Evolutionary conservation across 2,797 vertebrate species (phyloP).

Genomic region (Odontamblyopus lacepedii): DNA sequence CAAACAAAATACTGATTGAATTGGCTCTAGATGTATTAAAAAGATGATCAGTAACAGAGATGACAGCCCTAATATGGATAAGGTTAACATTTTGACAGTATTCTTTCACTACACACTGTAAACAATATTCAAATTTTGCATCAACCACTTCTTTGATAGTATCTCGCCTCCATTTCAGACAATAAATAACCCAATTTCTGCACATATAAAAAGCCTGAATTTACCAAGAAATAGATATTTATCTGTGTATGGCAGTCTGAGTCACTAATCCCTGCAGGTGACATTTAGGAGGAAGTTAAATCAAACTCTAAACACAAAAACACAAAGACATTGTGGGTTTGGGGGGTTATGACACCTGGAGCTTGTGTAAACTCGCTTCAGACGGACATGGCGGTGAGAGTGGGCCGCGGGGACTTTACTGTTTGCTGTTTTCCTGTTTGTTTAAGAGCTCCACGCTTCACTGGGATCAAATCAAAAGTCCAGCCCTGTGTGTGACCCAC

Average conservation of each 20-base stretch:
- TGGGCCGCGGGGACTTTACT: conserved; percentile 22
- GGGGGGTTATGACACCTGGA: background rate
- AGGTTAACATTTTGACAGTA: no score
- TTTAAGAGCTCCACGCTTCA: conserved; percentile 42
- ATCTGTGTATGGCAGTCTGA: background rate
- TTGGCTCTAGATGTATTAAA: no score
- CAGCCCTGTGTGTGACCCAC: conserved; percentile 13
- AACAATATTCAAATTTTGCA: no score
- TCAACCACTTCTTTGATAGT: no score
- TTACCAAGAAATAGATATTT: background rate
- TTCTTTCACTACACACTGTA: no score
- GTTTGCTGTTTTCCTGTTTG: conserved; percentile 6
- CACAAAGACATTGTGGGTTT: background rate
- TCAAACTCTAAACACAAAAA: conserved; percentile 1
- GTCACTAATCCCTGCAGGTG: conserved; percentile 6
- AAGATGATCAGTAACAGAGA: no score
- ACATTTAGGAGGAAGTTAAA: conserved; percentile 10
- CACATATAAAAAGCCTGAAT: background rate
- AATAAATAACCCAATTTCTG: no score
- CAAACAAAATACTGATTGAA: no score
- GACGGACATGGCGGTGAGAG: background rate
- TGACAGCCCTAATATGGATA: no score
- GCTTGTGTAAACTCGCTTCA: conserved; percentile 10
- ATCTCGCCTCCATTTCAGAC: background rate
- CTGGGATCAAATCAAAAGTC: conserved; percentile 10